Evolutionary conservation across 2,797 vertebrate genomes (phyloP), one percentile per base, ranked within the genome.

Genomic region (Thunnus albacares): DNA sequence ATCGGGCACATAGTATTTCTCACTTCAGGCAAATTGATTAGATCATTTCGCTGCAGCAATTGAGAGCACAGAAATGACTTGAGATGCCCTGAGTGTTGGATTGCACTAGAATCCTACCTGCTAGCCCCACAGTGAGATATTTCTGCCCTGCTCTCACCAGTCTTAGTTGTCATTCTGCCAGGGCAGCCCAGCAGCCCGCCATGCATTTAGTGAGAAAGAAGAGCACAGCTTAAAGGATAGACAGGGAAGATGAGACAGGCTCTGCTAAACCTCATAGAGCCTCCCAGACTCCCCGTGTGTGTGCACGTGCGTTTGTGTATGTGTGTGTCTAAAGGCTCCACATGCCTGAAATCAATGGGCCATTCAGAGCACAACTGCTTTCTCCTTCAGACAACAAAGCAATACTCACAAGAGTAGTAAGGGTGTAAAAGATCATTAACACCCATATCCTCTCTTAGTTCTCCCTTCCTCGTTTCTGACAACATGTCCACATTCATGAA

Each of bases 151-250:
- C 75, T 72, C 77, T 82, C 83, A 75, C 84, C 62, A 71, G 65
- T 84, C 74, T 86, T 87, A 80, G 79, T 85, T 89, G 87, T 89
- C 87, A 88, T 91, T 89, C 88, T 85, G 82, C 81, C 80, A 80
- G 85, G 77, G 87, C 77, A 72, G 59, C 78, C 81, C 73, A 68
- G 78, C 70, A 83, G 79, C 83, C 82, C 87, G 61, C 81, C 82
- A 79, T 85, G 87, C 88, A 91, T 89, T 91, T 92, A 90, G 90
- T 89, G 83, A 90, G 85, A 91, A 89, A 88, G 87, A 80, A 76
- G 87, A 84, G 76, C 76, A 86, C 75, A 82, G 86, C 87, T 89
- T 88, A 91, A 89, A 88, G 87, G 91, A 92, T 89, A 84, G 83
- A 90, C 77, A 80, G 74, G 79, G 77, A 91, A 88, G 90, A 93